These are phyloP conservation scores for Centrocercus urophasianus DNA, from an alignment of 2,113 vertebrate species.

Conservation along the genomic window DNA sequence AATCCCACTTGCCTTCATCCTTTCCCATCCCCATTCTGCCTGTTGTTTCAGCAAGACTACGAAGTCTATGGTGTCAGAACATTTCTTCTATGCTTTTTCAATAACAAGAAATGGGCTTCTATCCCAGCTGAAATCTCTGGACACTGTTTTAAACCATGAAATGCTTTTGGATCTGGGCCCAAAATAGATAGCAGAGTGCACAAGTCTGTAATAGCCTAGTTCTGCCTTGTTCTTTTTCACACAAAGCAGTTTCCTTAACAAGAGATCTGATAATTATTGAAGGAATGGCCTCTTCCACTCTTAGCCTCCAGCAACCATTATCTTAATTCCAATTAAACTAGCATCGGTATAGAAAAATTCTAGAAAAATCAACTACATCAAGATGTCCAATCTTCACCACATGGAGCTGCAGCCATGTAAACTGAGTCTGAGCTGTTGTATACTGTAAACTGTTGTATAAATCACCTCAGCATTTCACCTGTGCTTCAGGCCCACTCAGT, in stretches of 20 bases:
- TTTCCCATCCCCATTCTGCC: not conserved
- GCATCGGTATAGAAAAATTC: not conserved
- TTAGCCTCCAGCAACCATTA: slow-evolving; percentile 21
- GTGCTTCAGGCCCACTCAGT: not conserved
- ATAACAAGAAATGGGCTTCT: slow-evolving; percentile 10
- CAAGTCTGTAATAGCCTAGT: not conserved
- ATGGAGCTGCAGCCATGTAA: not conserved
- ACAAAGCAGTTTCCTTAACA: slow-evolving; percentile 1
- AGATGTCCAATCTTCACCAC: not conserved
- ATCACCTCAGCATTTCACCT: not conserved
- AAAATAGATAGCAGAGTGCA: not conserved
- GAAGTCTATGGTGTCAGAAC: not conserved
- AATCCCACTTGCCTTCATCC: not conserved
- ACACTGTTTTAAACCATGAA: slow-evolving; percentile 35
- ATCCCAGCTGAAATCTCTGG: slow-evolving; percentile 24
- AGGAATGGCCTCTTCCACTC: slow-evolving; percentile 17
- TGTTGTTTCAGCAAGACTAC: not conserved
- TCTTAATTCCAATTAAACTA: slow-evolving; percentile 34
- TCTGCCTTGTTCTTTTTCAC: slow-evolving; percentile 26
- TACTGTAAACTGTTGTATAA: not conserved
- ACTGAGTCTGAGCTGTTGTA: not conserved
- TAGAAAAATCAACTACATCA: not conserved
- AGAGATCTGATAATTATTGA: slow-evolving; percentile 40
- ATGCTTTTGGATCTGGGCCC: slow-evolving; percentile 26
- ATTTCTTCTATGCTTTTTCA: not conserved